Base-by-base conservation (phyloP, 2,113 vertebrate species). In the Dermatemys mawii region DNA sequence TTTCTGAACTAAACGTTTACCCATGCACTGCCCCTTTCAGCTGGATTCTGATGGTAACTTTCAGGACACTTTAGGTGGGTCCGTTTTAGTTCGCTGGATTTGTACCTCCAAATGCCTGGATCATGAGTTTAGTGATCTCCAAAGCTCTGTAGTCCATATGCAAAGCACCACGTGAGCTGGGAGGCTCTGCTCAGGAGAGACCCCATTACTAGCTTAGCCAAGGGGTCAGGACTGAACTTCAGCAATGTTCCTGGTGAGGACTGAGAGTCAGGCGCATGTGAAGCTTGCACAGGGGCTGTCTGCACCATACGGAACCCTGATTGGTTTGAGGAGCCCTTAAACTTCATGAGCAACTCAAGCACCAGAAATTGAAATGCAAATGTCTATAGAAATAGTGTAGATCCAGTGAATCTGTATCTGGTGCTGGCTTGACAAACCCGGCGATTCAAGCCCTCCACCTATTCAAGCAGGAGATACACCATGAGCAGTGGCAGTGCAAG, bases 61-160 rank as follows among this genome's bases (percentile, higher is more conserved):
- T 44, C 26, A 27, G 38, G 11, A 46, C 24, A 46, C 6, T 46
- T 70, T 50, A 2, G 0, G 0, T 19, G 41, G 67, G 41, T 75
- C 84, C 85, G 70, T 41, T 63, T 89, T 55, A 2, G n/a, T 0
- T 8, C 29, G 38, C 75, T 0, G 5, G 91, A 67, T 2, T 53
- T 46, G 41, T 16, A 76, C 24, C 70, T 46, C 73, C 73, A 29
- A 26, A 46, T 24, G 27, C 11, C 38, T 29, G 26, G 38, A 26
- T 73, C 38, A 41, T 1, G 21, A 46, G 12, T 46, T 24, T 29
- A 27, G 38, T 46, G 41, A 27, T 46, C 38, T 76, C 35, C 63
- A 70, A 38, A 70, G 63, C n/a, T 38, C n/a, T 70, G 63, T 10
- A 19, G n/a, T n/a, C 9, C 63, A 38, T 16, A 70, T 22, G 73